These are phyloP conservation scores for Brachyptera risi DNA, from an alignment of 2,888 invertebrate genomes.

Conservation along the genomic window DNA sequence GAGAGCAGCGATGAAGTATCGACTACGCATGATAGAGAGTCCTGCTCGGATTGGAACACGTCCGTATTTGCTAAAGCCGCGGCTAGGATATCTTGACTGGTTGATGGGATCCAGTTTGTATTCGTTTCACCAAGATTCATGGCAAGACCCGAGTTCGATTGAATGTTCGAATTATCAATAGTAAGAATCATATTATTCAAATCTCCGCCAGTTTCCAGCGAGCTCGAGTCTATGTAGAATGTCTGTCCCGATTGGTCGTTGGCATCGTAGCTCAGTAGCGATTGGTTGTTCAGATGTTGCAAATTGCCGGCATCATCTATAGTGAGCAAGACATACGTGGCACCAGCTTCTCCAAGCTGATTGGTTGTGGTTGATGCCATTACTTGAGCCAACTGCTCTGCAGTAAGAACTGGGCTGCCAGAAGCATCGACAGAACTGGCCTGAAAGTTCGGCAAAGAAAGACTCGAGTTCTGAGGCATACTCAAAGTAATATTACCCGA, in stretches of 20 bases:
- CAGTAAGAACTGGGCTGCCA: background rate
- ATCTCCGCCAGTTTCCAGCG: constrained; percentile 47
- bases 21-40: constrained; percentile 43
- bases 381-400: constrained; percentile 34
- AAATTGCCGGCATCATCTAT: constrained; percentile 67
- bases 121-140: constrained; percentile 13
- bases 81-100: constrained; percentile 66
- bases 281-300: constrained; percentile 50
- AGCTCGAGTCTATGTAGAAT: constrained; percentile 48
- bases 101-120: constrained; percentile 23
- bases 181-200: constrained; percentile 46
- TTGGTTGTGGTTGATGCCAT: constrained; percentile 28
- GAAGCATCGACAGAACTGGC: too few relatives aligned
- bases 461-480: background rate
- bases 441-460: background rate
- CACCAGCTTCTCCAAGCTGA: constrained; percentile 46
- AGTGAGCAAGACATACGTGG: constrained; percentile 67
- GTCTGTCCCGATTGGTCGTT: background rate
- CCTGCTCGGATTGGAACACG: constrained; percentile 58
- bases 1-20: constrained; percentile 39
- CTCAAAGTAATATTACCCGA: too few relatives aligned
- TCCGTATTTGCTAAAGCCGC: constrained; percentile 72
- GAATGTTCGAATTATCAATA: constrained; percentile 15
- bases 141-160: too few relatives aligned
- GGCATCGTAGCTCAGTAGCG: constrained; percentile 52